Percentiles rank a stretch among this genome's conserved stretches.
These are phyloP conservation scores for Watsonalla cultraria DNA, from an alignment of 2,888 invertebrate species.

Conservation along the genomic window DNA sequence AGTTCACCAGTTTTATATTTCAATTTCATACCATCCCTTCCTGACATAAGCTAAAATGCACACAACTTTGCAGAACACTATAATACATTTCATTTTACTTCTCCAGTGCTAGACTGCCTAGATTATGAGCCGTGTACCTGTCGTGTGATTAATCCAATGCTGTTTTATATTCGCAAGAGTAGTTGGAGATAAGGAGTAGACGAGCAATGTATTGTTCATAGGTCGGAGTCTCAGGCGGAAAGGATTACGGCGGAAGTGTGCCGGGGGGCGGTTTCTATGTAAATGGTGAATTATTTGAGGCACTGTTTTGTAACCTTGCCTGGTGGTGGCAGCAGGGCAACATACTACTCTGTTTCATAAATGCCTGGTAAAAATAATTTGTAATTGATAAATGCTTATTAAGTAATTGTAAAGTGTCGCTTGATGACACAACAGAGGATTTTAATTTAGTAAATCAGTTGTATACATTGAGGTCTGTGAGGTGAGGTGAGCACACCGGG, in stretches of 20 bases:
- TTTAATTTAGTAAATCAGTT: too few species aligned
- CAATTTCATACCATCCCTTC: slow-evolving; percentile 23
- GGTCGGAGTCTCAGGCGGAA: not conserved
- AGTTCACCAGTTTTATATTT: slow-evolving; percentile 35
- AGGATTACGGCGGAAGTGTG: slow-evolving; percentile 12
- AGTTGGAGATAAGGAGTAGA: not conserved
- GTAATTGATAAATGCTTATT: too few species aligned
- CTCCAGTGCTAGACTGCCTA: not conserved
- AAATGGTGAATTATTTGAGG: slow-evolving; percentile 43
- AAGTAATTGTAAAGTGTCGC: too few species aligned
- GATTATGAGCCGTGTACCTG: not conserved
- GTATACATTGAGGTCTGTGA: too few species aligned
- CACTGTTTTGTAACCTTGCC: slow-evolving; percentile 27
- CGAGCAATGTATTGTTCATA: slow-evolving; percentile 2
- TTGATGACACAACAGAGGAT: too few species aligned
- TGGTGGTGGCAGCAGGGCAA: not conserved
- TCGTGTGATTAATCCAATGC: slow-evolving; percentile 8
- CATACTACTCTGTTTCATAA: not conserved
- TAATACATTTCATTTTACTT: not conserved
- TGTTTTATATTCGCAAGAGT: slow-evolving; percentile 7
- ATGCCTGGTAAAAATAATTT: too few species aligned
- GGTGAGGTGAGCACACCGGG: too few species aligned
- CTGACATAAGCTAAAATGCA: slow-evolving; percentile 19
- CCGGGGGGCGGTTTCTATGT: slow-evolving; percentile 46
- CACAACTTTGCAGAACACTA: not conserved